A percentile compares a stretch with the other conserved stretches of the same genome.
Evolutionary conservation across 2,888 invertebrate species (phyloP).

Genomic region (Drosophila gaucha): DNA sequence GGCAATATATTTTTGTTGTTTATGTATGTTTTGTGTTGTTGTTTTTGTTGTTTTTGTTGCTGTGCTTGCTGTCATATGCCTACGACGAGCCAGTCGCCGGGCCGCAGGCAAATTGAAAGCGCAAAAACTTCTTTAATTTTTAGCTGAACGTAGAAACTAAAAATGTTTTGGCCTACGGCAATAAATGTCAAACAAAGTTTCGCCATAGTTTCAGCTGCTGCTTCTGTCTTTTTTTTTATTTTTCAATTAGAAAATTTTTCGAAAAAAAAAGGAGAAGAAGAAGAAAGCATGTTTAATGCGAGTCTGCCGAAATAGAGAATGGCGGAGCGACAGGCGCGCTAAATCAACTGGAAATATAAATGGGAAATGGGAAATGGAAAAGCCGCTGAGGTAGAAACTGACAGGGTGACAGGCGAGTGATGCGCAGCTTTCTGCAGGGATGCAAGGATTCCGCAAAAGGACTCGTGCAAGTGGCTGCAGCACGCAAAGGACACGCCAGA

Average conservation of each 20-base stretch:
- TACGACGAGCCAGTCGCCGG: conserved; percentile 24
- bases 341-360: conserved; percentile 38
- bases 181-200: conserved; percentile 74
- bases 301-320: not conserved
- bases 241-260: conserved; percentile 67
- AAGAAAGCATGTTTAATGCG: not conserved
- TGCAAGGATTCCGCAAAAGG: not conserved
- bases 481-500: not conserved
- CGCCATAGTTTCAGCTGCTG: conserved; percentile 28
- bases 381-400: conserved; percentile 40
- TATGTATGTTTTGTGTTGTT: not conserved
- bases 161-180: conserved; percentile 73
- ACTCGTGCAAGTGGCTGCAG: conserved; percentile 1
- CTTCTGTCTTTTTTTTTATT: conserved; percentile 38
- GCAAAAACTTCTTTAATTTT: conserved; percentile 79
- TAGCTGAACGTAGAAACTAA: conserved; percentile 57
- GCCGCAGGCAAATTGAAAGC: conserved; percentile 64
- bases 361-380: conserved; percentile 14
- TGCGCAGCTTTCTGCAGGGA: conserved; percentile 13
- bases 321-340: conserved; percentile 5
- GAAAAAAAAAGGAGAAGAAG: conserved; percentile 5
- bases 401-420: conserved; percentile 55
- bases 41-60: too few relatives aligned
- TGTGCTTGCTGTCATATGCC: conserved; percentile 29
- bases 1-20: not conserved